These are phyloP conservation scores for Psilopogon haemacephalus DNA, from an alignment of 2,113 vertebrate genomes.

Conservation along the genomic window DNA sequence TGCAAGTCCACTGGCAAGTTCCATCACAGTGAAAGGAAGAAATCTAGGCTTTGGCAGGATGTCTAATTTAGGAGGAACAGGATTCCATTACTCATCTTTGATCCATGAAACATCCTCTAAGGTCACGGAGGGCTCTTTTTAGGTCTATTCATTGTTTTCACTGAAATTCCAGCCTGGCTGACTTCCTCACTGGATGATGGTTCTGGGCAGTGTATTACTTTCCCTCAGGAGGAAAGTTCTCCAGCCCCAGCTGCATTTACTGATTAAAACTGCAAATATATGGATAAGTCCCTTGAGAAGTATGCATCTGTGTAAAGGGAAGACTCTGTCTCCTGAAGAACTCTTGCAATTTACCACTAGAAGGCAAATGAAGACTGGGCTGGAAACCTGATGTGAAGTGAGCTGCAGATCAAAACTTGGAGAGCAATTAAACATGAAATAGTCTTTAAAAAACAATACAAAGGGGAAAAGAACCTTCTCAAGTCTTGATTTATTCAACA, in stretches of 20 bases:
- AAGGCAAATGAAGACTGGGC: background rate
- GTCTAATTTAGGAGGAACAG: background rate
- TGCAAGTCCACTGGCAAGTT: background rate
- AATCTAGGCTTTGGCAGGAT: background rate
- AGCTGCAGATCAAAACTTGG: background rate
- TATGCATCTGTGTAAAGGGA: background rate
- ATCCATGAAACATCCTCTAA: background rate
- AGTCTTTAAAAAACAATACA: background rate
- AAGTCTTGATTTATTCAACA: background rate
- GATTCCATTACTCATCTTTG: background rate
- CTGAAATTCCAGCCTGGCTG: background rate
- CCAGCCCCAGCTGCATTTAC: background rate
- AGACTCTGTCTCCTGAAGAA: background rate
- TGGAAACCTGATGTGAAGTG: background rate
- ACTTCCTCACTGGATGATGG: accelerated
- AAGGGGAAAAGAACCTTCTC: background rate
- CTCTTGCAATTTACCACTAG: background rate
- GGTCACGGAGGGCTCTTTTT: background rate
- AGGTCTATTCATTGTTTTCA: background rate
- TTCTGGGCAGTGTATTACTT: background rate
- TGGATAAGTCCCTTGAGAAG: background rate
- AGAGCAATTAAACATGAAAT: background rate
- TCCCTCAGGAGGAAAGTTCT: background rate
- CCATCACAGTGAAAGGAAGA: background rate
- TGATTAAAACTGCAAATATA: background rate